These are phyloP conservation scores for Numenius arquata DNA, from an alignment of 2,113 vertebrate species.

Conservation along the genomic window DNA sequence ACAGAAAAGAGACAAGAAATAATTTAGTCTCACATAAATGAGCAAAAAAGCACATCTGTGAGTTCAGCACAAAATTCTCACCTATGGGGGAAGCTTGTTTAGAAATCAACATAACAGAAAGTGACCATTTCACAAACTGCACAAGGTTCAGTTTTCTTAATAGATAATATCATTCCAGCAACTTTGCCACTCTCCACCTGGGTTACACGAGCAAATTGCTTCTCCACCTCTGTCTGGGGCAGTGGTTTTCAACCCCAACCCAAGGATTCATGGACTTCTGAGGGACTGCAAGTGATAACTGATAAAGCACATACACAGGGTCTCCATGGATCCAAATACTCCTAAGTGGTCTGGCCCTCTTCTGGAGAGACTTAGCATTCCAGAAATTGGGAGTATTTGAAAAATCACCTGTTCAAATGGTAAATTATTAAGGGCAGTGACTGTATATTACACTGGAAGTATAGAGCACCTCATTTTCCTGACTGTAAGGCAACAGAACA, in stretches of 20 bases:
- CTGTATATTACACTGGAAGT: neutral
- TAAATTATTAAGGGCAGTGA: neutral
- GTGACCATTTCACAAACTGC: neutral
- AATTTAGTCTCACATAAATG: constrained; percentile 45
- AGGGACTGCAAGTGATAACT: neutral
- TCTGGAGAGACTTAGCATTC: neutral
- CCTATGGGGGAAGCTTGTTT: neutral
- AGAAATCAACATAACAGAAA: neutral
- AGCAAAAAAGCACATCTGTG: neutral
- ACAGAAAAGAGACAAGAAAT: constrained; percentile 46
- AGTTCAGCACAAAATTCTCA: neutral
- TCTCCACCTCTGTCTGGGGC: neutral
- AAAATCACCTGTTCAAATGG: neutral
- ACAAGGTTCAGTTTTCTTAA: neutral
- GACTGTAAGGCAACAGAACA: neutral
- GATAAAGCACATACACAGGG: neutral
- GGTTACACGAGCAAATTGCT: neutral
- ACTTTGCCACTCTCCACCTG: neutral
- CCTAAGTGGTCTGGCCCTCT: neutral
- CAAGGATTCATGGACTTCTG: neutral
- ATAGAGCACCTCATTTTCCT: neutral
- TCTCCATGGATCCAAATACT: neutral
- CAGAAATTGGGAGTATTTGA: neutral
- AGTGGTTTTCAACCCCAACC: neutral
- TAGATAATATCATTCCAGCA: neutral